Percentiles rank a stretch among this genome's conserved stretches.
Conservation (phyloP, 1,140 invertebrate genomes). For the Drosophila albomicans region DNA sequence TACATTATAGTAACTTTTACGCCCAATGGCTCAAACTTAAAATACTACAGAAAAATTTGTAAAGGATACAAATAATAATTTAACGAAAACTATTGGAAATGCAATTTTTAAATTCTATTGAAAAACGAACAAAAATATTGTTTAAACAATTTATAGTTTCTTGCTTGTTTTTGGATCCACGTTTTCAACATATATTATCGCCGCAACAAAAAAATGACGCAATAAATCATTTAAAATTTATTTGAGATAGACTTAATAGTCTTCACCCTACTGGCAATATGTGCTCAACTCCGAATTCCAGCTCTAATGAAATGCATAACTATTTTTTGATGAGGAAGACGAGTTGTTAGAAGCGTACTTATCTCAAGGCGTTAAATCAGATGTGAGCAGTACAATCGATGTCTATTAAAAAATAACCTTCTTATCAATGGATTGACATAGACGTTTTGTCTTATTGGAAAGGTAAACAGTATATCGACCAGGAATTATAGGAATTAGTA, state of each 20-base stretch:
- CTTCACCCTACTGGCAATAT: background rate
- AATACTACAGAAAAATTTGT: slow-evolving; percentile 17
- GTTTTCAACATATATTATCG: background rate
- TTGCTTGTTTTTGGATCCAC: slow-evolving; percentile 27
- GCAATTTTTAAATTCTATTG: too few species aligned
- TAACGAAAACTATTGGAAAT: too few species aligned
- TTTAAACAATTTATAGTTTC: background rate
- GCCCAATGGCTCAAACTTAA: slow-evolving; percentile 35
- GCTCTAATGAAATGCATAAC: background rate
- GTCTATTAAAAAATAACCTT: background rate
- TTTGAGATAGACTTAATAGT: slow-evolving; percentile 20
- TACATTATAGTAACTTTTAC: slow-evolving; percentile 42
- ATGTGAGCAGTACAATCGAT: slow-evolving; percentile 1
- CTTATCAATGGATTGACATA: background rate
- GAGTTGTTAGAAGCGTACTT: slow-evolving; percentile 15
- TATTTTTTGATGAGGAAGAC: background rate
- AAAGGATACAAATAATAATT: background rate
- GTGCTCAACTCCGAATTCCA: background rate
- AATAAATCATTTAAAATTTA: slow-evolving; percentile 25
- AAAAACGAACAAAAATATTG: too few species aligned
- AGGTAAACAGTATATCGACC: slow-evolving; percentile 26
- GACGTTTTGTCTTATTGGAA: slow-evolving; percentile 27
- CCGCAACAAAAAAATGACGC: slow-evolving; percentile 20
- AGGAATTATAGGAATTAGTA: slow-evolving; percentile 45
- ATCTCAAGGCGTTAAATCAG: slow-evolving; percentile 10